Base-by-base conservation (phyloP, 2,888 invertebrate species). In the Drosophila melanocephala region DNA sequence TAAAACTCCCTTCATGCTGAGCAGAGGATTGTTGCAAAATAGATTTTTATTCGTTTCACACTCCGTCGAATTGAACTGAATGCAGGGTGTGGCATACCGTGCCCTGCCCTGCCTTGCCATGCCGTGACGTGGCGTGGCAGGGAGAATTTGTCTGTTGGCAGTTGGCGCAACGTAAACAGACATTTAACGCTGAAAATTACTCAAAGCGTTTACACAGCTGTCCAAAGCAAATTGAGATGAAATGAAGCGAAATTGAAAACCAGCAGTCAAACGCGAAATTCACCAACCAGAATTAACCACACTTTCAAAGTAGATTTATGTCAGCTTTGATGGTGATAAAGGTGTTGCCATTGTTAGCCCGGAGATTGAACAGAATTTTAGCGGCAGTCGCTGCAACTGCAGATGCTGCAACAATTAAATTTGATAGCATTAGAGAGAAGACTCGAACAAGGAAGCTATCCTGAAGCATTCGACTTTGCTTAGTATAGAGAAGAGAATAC, bases 1-100 rank as follows among this genome's bases (percentile, higher is more conserved):
- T 65, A 64, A 84, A 73, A 44, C 69, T 78, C 62, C 57, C 35
- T 59, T 30, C 62, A 57, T 42, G 69, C 69, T 57, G 69, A 26
- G 69, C 70, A 9, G 16, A 42, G 51, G 56, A 59, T 68, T 77
- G 78, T 78, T 71, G 58, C 75, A 79, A 72, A 79, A 82, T 82
- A 69, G 75, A 61, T 69, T 81, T 82, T 57, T 65, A 72, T 73
- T 61, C 63, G 61, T 44, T 56, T 62, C 32, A 57, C 69, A 69
- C 57, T 42, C 33, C n/a, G 57, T 57, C 42, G 53, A 56, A 69
- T 69, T 32, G 37, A 35, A 62, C 16, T 28, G 39, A 26, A n/a
- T 12, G n/a, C 6, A n/a, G 7, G 26, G 47, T 10, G 30, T 32
- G 62, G 22, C 14, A 28, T 9, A 12, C 3, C 7, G 37, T 39